Evolutionary conservation across 2,113 vertebrate species (phyloP).

Genomic region (Chroicocephalus ridibundus): DNA sequence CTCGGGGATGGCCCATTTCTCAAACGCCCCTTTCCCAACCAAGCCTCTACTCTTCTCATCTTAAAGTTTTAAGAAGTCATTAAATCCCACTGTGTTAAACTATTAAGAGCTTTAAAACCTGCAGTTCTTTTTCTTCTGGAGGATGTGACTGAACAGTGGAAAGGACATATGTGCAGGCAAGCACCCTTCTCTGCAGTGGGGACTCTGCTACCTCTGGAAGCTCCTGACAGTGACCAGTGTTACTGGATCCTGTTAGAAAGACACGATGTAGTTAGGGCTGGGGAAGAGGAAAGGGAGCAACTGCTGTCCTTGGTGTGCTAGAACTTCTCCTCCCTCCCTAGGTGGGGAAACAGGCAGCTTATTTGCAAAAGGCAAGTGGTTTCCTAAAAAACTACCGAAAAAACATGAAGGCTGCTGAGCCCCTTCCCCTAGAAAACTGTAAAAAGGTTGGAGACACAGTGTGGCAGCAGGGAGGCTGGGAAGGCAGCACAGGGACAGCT

Average conservation of each 20-base stretch:
- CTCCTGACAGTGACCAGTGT: not conserved
- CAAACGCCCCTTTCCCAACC: not conserved
- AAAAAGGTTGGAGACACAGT: not conserved
- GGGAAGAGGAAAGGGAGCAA: not conserved
- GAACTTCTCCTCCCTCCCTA: not conserved
- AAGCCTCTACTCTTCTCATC: not conserved
- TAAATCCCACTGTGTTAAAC: not conserved
- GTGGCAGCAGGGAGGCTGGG: not conserved
- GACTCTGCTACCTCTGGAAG: not conserved
- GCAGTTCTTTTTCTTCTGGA: not conserved
- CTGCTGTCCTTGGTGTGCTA: not conserved
- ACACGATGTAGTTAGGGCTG: not conserved
- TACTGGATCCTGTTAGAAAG: not conserved
- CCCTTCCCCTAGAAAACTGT: not conserved
- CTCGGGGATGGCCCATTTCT: not conserved
- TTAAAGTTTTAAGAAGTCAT: not conserved
- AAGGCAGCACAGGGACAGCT: not conserved
- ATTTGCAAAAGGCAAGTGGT: not conserved
- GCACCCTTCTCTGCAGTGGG: not conserved
- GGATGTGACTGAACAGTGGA: not conserved
- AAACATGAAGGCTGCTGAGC: not conserved
- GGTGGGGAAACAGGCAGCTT: not conserved
- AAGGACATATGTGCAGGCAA: not conserved
- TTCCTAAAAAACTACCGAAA: conserved; percentile 46
- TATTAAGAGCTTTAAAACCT: not conserved